These are phyloP conservation scores for Leistus spinibarbis DNA, from an alignment of 2,888 invertebrate species.

Conservation along the genomic window DNA sequence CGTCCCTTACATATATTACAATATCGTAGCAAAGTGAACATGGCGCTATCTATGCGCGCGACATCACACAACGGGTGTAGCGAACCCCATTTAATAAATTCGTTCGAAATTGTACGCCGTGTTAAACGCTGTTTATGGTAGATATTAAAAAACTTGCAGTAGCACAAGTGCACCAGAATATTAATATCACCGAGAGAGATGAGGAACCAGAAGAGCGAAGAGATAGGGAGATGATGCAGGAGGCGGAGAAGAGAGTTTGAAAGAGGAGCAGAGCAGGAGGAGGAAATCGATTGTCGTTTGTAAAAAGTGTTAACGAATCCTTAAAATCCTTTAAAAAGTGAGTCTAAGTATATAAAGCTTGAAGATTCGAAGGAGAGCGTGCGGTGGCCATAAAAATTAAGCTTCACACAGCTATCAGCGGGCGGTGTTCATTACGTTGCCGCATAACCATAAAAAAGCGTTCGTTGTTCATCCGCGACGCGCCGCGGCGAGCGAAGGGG, in stretches of 20 bases:
- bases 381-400: slow-evolving; percentile 56
- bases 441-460: slow-evolving; percentile 55
- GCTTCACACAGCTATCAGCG: slow-evolving; percentile 52
- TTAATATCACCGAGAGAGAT: neutral
- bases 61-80: neutral
- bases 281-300: slow-evolving; percentile 54
- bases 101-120: slow-evolving; percentile 52
- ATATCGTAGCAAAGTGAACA: neutral
- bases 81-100: slow-evolving; percentile 50
- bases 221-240: neutral
- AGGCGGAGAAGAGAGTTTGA: neutral
- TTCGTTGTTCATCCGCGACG: slow-evolving; percentile 33
- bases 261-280: neutral
- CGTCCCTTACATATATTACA: too few species aligned
- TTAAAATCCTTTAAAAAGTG: slow-evolving; percentile 57
- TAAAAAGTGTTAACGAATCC: slow-evolving; percentile 58
- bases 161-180: slow-evolving; percentile 44
- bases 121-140: slow-evolving; percentile 52
- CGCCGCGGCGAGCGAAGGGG: neutral
- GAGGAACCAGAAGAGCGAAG: neutral
- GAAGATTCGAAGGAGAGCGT: slow-evolving; percentile 50
- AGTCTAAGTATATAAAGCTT: slow-evolving; percentile 55
- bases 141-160: slow-evolving; percentile 57
- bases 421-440: slow-evolving; percentile 53
- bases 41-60: neutral